Evolutionary conservation across 2,797 vertebrate genomes (phyloP), one percentile per base, ranked within the genome.

Genomic region (Florisuga fusca): DNA sequence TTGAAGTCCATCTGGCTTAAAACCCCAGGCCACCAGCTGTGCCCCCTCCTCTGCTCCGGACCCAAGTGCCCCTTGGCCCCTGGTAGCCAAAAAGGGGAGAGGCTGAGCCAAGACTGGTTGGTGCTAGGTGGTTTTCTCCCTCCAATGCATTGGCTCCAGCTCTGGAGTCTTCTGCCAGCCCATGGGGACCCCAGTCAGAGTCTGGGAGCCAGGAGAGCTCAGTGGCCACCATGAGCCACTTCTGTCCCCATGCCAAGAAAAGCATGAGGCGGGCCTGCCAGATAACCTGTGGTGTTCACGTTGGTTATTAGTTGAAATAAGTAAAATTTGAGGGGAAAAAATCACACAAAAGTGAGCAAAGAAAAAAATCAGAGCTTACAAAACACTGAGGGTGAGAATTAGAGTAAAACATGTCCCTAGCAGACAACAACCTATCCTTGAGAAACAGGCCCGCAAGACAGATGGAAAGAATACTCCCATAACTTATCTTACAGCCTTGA

Each of bases 181-280:
- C 2, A 0, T 1, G 3, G 45, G 15, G 22, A 66, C 29, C 18
- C 33, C 21, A 23, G 8, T 54, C 0, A 0, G 38, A 41, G 13
- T 46, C 36, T 53, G n/a, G 36, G 17, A 10, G 2, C 36, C 4
- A 1, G n/a, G 46, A 51, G 23, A 48, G 14, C 19, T 31, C 34
- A 53, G 45, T 6, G 16, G 21, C 29, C 51, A 25, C 20, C 29
- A 31, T 2, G 2, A 18, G 38, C 48, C 20, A 27, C 41, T 19
- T 17, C 41, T 34, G 41, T 55, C 71, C 33, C 15, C 16, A 14
- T 0, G 2, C n/a, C 3, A 1, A 66, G 53, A 58, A n/a, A 53
- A 58, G 67, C 1, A 0, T 11, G 20, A 29, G 41, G 19, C 48
- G 54, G 46, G n/a, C 54, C 22, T 68, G 46, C 38, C 55, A 48